Conservation (phyloP, 2,113 vertebrate genomes). For the Calidris pygmaea region DNA sequence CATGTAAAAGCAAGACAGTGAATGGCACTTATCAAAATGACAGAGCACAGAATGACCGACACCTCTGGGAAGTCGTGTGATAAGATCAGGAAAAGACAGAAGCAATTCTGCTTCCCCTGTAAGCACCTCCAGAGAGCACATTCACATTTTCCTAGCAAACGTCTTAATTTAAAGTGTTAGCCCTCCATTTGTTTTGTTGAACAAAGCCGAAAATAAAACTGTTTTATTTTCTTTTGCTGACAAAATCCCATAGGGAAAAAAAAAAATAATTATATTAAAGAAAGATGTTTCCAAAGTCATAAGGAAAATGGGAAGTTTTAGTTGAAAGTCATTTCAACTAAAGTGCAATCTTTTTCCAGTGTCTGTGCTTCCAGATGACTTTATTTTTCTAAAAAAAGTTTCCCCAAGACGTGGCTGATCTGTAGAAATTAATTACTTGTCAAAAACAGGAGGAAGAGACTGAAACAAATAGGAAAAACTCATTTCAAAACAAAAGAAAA, state of each 20-base stretch:
- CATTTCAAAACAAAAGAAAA: neutral
- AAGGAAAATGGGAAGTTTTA: neutral
- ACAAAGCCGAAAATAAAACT: neutral
- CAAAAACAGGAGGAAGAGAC: neutral
- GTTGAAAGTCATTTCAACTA: neutral
- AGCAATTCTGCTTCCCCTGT: neutral
- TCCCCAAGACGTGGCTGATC: neutral
- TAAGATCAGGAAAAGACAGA: neutral
- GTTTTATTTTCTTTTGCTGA: neutral
- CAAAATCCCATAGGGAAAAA: neutral
- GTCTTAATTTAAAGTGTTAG: neutral
- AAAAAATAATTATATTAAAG: neutral
- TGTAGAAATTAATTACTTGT: neutral
- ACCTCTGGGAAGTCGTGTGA: neutral
- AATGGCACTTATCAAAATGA: neutral
- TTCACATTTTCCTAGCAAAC: neutral
- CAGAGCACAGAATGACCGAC: neutral
- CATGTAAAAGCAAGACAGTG: neutral
- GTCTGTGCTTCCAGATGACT: neutral
- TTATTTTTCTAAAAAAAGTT: neutral
- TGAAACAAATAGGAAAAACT: neutral
- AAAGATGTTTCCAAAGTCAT: neutral
- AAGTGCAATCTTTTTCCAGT: neutral
- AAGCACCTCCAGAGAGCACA: neutral
- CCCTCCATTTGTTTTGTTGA: neutral